Base-by-base conservation (phyloP, 2,113 vertebrate genomes). In the Scalopus aquaticus region DNA sequence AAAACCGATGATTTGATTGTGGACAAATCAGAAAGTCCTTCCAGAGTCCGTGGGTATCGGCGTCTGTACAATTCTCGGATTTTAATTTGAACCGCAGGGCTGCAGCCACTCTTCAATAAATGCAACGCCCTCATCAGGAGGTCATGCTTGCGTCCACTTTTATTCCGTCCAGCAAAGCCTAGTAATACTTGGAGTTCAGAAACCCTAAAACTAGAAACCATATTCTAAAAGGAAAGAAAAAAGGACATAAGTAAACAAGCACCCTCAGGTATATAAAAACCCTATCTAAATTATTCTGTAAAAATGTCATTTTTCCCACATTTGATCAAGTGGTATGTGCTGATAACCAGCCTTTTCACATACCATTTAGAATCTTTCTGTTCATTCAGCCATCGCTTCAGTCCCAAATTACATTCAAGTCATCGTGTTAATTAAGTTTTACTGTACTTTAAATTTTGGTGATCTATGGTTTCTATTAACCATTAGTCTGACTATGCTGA, bases 171-270 rank as follows among this genome's bases (percentile, higher is more conserved):
- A 72, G 99, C 99, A 98, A 99, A 99, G 62, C 98, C 99, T 97
- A 99, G 93, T 95, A 99, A 96, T 72, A 99, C 99, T 98, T 99
- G 99, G 9, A 99, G 98, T 67, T 99, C 99, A 97, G 99, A 99
- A 95, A 99, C 98, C 44, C 99, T 98, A 98, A 99, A 99, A 98
- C 98, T 99, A 96, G 99, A 99, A 98, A 99, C 96, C 99, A 99
- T 99, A 98, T 98, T 99, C 99, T 99, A 96, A 90, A 97, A 97
- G 56, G 87, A 90, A 96, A 60, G 95, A 77, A 60, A 51, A 32
- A 72, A 58, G 49, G 20, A 69, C 4, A 37, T 70, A 92, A 70
- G 39, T 42, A 76, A 84, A 72, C 11, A 96, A 73, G 16, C 88
- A 90, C 12, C 15, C 12, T 44, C n/a, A 77, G 42, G 8, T 24